Evolutionary conservation across 1,140 invertebrate species (phyloP).

Genomic region (Neuroterus valhalla): DNA sequence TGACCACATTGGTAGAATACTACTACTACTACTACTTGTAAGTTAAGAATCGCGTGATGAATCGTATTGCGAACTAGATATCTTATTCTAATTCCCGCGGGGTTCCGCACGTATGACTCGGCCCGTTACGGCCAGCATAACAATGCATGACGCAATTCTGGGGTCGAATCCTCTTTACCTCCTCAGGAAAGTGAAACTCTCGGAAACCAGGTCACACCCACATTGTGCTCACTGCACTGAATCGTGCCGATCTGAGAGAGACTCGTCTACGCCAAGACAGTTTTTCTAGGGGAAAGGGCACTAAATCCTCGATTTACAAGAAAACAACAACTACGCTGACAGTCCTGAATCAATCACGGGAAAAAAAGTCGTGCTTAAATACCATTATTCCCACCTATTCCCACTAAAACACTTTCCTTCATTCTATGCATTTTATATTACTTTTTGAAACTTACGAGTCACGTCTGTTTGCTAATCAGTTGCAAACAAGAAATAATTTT

Average conservation of each 20-base stretch:
- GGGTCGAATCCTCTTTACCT: slow-evolving; percentile 73
- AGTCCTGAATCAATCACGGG: not conserved
- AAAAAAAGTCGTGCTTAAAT: slow-evolving; percentile 5
- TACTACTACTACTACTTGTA: no score
- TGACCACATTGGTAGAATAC: no score
- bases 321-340: slow-evolving; percentile 19
- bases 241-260: slow-evolving; percentile 55
- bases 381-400: slow-evolving; percentile 2
- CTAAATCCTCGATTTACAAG: not conserved
- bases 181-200: slow-evolving; percentile 76
- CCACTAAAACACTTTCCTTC: not conserved
- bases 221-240: slow-evolving; percentile 68
- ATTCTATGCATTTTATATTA: no score
- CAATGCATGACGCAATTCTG: slow-evolving; percentile 74
- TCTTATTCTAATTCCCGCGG: slow-evolving; percentile 70
- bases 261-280: slow-evolving; percentile 56
- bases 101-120: slow-evolving; percentile 69
- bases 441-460: no score
- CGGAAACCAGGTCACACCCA: slow-evolving; percentile 75
- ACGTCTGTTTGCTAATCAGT: no score
- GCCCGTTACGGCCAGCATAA: slow-evolving; percentile 72
- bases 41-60: slow-evolving; percentile 45
- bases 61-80: slow-evolving; percentile 44
- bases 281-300: slow-evolving; percentile 29
- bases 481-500: no score